Base-by-base conservation (phyloP, 1,140 invertebrate species). In the Heliconius melpomene region DNA sequence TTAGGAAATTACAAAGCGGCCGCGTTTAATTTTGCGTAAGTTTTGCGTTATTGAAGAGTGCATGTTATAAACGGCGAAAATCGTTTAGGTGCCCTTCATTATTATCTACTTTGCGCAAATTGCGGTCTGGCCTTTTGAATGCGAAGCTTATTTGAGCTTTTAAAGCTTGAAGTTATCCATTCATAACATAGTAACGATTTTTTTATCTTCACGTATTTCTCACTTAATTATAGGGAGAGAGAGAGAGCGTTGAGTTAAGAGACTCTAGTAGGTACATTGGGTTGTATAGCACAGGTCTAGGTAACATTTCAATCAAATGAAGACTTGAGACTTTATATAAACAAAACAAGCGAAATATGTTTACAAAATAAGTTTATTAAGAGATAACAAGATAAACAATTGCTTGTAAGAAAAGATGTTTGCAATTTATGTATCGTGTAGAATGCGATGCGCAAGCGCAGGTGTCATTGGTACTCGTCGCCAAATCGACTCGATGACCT, bases 11-110 rank as follows among this genome's bases (percentile, higher is more conserved):
- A 85, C 79, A 87, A 85, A 70, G 79, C 79, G 85, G 85, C 79
- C 78, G 74, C 80, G 74, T 89, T 90, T 90, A 86, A 90, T 89
- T 86, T 86, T 79, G 79, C 77, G 79, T 87, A 89, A 88, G 84
- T 52, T 52, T 75, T 72, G 74, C 60, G 54, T 38, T 77, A 79
- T 76, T 77, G 36, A 46, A 57, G 38, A 38, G 23, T 57, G 60
- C 74, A 82, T 78, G 54, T 57, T 40, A 54, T 79, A 57, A 77
- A 70, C 66, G 74, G 60, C 8, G 74, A 50, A 77, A 81, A 77
- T 73, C 75, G 79, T 57, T 74, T 74, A 72, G 32, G 71, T 72
- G 71, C 71, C 29, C 71, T n/a, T 72, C 71, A n/a, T 72, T 72
- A 72, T 72, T 72, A 36, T 38, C 71, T 72, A 72, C 71, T 72